Evolutionary conservation across 1,140 invertebrate species (phyloP).

Genomic region (Microplitis demolitor): DNA sequence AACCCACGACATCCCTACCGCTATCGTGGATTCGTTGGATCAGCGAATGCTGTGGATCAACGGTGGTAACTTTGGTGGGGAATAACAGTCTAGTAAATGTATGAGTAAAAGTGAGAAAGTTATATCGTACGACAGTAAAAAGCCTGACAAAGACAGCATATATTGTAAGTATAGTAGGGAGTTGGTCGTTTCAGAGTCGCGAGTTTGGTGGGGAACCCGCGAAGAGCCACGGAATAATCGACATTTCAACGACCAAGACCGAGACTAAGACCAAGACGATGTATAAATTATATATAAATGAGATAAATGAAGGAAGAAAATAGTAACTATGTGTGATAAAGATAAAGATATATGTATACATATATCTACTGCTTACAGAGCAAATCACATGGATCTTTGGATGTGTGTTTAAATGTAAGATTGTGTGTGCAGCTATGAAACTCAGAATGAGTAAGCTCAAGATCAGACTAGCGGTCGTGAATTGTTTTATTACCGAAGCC

Average conservation of each 20-base stretch:
- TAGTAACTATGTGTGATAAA: neutral
- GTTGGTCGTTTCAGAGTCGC: neutral
- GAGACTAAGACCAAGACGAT: too few relatives aligned
- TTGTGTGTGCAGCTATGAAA: neutral
- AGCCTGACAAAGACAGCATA: neutral
- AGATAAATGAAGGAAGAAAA: too few relatives aligned
- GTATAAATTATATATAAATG: too few relatives aligned
- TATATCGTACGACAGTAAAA: neutral
- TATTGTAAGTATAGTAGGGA: neutral
- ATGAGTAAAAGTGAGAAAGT: neutral
- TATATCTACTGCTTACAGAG: neutral
- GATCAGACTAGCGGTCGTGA: slow-evolving; percentile 40
- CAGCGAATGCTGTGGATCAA: neutral
- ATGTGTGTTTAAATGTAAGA: neutral
- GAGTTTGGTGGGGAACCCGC: neutral
- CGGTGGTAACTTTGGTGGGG: neutral
- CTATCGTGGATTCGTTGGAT: neutral
- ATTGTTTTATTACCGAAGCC: slow-evolving; percentile 49
- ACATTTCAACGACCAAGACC: too few relatives aligned
- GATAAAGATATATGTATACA: neutral
- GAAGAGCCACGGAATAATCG: neutral
- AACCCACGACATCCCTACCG: slow-evolving; percentile 14
- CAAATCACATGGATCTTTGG: slow-evolving; percentile 6
- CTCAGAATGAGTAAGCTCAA: slow-evolving; percentile 23
- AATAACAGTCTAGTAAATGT: neutral